phyloP scores from a whole-genome alignment of 2,888 invertebrate genomes.

The Lochmaea capreae region DNA sequence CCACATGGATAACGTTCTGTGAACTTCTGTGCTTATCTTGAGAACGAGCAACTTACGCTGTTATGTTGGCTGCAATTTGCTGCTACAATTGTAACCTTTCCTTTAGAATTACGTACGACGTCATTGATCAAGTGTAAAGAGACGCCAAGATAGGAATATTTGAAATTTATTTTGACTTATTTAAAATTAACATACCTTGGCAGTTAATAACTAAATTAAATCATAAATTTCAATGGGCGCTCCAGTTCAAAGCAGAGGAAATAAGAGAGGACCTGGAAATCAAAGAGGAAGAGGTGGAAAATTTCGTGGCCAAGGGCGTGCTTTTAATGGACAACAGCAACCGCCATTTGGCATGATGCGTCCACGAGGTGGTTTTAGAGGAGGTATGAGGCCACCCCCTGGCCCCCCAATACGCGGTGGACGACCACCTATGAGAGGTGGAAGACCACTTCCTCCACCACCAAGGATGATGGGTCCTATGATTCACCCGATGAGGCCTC shows the following conservation, averaged over 20 bases:
- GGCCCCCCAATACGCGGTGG: constrained; percentile 54
- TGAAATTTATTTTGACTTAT: no score
- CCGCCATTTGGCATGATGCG: constrained; percentile 49
- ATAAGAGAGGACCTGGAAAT: constrained; percentile 47
- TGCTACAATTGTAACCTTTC: no score
- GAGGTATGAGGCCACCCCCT: constrained; percentile 55
- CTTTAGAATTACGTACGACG: no score
- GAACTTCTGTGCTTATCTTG: no score
- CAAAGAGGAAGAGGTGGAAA: constrained; percentile 49
- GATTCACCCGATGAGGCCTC: constrained; percentile 54
- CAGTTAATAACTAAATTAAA: background rate
- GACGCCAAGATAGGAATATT: no score
- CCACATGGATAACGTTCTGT: no score
- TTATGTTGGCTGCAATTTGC: no score
- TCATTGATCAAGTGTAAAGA: no score
- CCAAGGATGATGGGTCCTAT: constrained; percentile 53
- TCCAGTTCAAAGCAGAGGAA: constrained; percentile 52
- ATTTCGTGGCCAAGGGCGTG: constrained; percentile 52
- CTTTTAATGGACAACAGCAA: constrained; percentile 50
- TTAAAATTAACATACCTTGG: no score
- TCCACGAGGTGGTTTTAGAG: constrained; percentile 53
- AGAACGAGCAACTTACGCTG: no score
- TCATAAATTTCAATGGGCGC: constrained; percentile 50
- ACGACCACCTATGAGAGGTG: constrained; percentile 44
- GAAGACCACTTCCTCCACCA: constrained; percentile 52